These are phyloP conservation scores for Dicrostonyx torquatus DNA, from an alignment of 2,797 vertebrate genomes.

Conservation along the genomic window DNA sequence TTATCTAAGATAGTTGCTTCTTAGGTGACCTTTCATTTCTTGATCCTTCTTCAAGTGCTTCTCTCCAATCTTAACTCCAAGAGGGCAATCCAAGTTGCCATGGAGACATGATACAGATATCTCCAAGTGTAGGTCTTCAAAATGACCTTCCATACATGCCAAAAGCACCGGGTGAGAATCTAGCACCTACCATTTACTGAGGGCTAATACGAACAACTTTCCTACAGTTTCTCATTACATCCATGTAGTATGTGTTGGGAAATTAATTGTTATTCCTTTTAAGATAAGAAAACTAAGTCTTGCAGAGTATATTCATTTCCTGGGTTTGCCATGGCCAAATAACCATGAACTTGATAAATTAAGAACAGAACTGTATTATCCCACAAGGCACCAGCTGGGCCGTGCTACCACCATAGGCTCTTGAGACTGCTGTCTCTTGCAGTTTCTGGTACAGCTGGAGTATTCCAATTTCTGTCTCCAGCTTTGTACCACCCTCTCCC, in stretches of 20 bases:
- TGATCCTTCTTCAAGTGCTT: background rate
- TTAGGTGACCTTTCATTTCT: background rate
- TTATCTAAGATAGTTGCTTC: background rate
- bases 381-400: background rate
- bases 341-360: background rate
- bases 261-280: background rate
- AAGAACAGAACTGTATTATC: background rate
- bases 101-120: background rate
- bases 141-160: background rate
- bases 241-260: background rate
- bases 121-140: background rate
- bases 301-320: background rate
- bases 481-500: background rate
- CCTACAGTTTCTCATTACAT: background rate
- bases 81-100: background rate
- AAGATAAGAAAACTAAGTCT: constrained; percentile 22
- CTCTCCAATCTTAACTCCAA: background rate
- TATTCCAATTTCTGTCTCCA: background rate
- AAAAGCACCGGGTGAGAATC: background rate
- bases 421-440: background rate
- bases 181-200: background rate
- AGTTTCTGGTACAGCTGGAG: background rate
- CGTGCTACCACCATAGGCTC: background rate
- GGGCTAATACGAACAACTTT: background rate
- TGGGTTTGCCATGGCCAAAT: background rate